Conservation (phyloP, 2,888 invertebrate species). For the Drosophila mercatorum region DNA sequence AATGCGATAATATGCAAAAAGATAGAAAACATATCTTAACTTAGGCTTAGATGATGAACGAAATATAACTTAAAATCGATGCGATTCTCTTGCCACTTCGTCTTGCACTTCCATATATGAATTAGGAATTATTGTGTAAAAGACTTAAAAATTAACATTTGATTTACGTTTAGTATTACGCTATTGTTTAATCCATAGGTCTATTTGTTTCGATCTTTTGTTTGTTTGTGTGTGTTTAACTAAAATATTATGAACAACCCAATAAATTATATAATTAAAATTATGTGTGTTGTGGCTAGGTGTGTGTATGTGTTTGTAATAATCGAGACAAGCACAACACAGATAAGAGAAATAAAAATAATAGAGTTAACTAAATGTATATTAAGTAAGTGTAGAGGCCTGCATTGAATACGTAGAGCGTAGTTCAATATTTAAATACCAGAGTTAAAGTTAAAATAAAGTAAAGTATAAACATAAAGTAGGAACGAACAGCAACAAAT, state of each 20-base stretch:
- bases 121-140: constrained; percentile 47
- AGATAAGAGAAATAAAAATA: constrained; percentile 3
- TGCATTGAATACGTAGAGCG: constrained; percentile 21
- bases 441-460: constrained; percentile 5
- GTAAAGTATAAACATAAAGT: constrained; percentile 3
- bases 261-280: constrained; percentile 34
- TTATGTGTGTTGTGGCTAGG: constrained; percentile 20
- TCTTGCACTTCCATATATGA: constrained; percentile 25
- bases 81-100: constrained; percentile 24
- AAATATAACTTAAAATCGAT: constrained; percentile 52
- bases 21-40: constrained; percentile 15
- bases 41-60: constrained; percentile 36
- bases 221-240: constrained; percentile 21
- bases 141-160: constrained; percentile 68
- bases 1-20: constrained; percentile 1
- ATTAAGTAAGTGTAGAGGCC: constrained; percentile 51
- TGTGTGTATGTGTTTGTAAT: constrained; percentile 14
- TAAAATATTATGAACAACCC: constrained; percentile 32
- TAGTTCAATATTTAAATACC: constrained; percentile 14
- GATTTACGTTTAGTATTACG: constrained; percentile 46
- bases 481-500: constrained; percentile 42
- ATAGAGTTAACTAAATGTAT: constrained; percentile 13
- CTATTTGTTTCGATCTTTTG: constrained; percentile 39
- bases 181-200: constrained; percentile 51
- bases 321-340: constrained; percentile 41